phyloP scores from a whole-genome alignment of 2,113 vertebrate genomes.

The Natator depressus region DNA sequence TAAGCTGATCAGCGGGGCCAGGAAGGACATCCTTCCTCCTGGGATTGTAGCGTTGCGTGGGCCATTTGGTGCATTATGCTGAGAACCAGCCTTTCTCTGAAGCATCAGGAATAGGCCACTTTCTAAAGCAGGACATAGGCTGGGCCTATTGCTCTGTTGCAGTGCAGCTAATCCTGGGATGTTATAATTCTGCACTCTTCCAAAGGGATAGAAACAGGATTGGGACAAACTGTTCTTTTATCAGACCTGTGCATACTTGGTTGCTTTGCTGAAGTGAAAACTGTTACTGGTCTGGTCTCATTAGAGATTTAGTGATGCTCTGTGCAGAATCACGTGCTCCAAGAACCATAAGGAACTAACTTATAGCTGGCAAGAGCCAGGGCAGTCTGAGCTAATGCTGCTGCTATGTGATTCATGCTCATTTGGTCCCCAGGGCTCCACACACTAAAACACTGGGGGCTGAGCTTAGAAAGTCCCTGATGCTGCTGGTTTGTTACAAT shows the following conservation, averaged over 20 bases:
- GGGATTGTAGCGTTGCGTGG: not conserved
- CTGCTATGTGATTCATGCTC: not conserved
- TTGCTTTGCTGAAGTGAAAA: constrained; percentile 14
- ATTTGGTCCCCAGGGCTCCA: not conserved
- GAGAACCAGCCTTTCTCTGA: not conserved
- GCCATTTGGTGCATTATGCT: not conserved
- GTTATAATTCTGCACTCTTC: constrained; percentile 19
- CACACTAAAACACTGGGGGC: not conserved
- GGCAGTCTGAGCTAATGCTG: not conserved
- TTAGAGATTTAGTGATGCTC: no score
- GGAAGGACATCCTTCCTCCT: not conserved
- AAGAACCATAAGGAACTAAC: not conserved
- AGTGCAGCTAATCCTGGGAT: not conserved
- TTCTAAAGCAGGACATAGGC: not conserved
- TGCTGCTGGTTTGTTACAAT: not conserved
- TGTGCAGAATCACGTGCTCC: not conserved
- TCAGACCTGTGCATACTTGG: not conserved
- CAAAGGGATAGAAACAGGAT: not conserved
- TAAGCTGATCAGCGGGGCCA: not conserved
- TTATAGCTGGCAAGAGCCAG: not conserved
- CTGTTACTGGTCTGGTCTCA: not conserved
- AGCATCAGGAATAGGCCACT: not conserved
- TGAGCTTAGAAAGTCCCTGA: not conserved
- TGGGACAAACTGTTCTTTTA: not conserved
- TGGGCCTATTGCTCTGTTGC: not conserved